Conservation (phyloP, 2,113 vertebrate genomes). For the Morone saxatilis region DNA sequence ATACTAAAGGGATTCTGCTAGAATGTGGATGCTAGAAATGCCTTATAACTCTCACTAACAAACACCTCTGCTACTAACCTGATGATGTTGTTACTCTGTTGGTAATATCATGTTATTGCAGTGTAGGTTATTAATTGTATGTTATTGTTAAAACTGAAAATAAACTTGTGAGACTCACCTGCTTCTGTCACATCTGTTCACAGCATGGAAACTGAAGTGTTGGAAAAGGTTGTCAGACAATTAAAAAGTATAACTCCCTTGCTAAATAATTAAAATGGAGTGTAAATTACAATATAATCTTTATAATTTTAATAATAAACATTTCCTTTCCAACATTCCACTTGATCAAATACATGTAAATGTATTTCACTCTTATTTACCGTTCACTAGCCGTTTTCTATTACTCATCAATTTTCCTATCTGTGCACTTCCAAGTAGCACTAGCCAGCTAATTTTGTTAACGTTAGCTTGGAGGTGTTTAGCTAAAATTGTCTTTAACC, state of each 20-base stretch:
- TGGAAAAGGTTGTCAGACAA: not conserved
- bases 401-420: not conserved
- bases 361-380: not conserved
- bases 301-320: no score
- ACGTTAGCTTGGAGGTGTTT: no score
- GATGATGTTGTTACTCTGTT: not conserved
- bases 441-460: no score
- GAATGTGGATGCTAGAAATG: not conserved
- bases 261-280: no score
- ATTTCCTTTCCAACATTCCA: no score
- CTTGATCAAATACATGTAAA: not conserved
- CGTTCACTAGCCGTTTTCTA: not conserved
- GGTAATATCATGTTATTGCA: not conserved
- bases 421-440: no score
- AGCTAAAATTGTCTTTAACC: no score
- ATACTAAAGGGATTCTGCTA: not conserved
- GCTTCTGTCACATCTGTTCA: constrained; percentile 14
- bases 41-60: constrained; percentile 24
- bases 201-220: not conserved
- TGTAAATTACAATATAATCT: no score
- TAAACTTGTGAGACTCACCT: constrained; percentile 15
- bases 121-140: not conserved
- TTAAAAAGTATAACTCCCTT: not conserved
- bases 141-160: constrained; percentile 18
- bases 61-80: constrained; percentile 23